Conservation (phyloP, 2,113 vertebrate species). For the Odontophorus gujanensis region DNA sequence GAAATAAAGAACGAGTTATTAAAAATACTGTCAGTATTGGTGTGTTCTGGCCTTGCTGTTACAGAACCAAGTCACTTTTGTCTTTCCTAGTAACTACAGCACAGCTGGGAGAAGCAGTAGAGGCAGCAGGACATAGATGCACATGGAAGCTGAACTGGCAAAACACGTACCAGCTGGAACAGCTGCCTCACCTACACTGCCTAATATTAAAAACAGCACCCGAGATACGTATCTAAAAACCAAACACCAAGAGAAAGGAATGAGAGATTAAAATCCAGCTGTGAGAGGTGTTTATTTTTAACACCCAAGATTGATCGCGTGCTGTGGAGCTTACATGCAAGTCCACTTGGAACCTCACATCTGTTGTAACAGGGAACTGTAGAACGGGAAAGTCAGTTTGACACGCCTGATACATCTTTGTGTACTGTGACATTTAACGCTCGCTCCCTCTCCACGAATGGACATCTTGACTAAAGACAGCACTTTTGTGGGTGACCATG, state of each 20-base stretch:
- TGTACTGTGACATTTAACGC: fast-evolving
- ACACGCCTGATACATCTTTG: fast-evolving
- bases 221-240: neutral
- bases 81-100: too few species aligned
- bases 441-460: neutral
- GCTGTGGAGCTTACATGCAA: neutral
- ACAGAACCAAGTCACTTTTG: neutral
- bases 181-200: neutral
- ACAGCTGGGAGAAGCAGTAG: neutral
- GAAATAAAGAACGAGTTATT: conserved; percentile 73
- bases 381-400: neutral
- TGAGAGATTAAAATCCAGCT: neutral
- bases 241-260: neutral
- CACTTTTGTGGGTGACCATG: fast-evolving
- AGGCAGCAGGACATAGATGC: neutral
- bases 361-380: neutral
- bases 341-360: neutral
- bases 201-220: neutral
- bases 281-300: neutral
- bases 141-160: neutral
- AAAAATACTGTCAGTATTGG: fast-evolving
- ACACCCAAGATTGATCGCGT: neutral
- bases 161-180: neutral
- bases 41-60: neutral
- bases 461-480: fast-evolving